Evolutionary conservation across 2,113 vertebrate genomes (phyloP).

Genomic region (Peromyscus maniculatus): DNA sequence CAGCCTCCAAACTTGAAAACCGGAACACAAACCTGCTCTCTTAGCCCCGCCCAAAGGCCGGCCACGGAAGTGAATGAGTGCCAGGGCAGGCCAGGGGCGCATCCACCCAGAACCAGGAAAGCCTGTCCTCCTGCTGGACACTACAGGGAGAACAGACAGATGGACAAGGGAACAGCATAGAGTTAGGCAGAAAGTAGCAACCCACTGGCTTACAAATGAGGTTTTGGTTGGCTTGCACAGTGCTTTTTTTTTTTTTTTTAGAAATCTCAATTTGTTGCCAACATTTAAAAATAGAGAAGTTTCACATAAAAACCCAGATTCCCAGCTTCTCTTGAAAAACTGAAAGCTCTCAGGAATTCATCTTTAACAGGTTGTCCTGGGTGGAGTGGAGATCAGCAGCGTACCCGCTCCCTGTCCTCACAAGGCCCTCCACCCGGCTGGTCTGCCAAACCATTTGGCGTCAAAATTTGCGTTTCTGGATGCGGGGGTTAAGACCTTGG

Average conservation of each 20-base stretch:
- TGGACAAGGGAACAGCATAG: not conserved
- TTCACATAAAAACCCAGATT: slow-evolving; percentile 78
- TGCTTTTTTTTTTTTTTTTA: not conserved
- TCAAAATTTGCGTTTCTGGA: not conserved
- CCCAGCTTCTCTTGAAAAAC: slow-evolving; percentile 69
- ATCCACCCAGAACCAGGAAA: not conserved
- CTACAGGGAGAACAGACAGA: not conserved
- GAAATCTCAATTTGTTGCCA: slow-evolving; percentile 71
- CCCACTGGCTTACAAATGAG: slow-evolving; percentile 51
- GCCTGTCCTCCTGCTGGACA: not conserved
- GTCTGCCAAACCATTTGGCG: not conserved
- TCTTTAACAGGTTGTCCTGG: not conserved
- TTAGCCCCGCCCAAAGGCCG: accelerated
- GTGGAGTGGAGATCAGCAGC: not conserved
- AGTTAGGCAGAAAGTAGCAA: slow-evolving; percentile 35
- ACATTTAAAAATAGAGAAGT: slow-evolving; percentile 79
- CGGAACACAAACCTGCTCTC: not conserved
- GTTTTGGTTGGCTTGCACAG: slow-evolving; percentile 61
- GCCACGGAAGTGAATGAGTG: not conserved
- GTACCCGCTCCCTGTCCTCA: not conserved
- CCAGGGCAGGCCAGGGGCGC: not conserved
- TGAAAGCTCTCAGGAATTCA: slow-evolving; percentile 40
- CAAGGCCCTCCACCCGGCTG: accelerated
- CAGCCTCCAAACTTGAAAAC: not conserved
- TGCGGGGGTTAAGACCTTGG: not conserved